Base-by-base conservation (phyloP, 2,113 vertebrate species). In the Thalassoma bifasciatum region DNA sequence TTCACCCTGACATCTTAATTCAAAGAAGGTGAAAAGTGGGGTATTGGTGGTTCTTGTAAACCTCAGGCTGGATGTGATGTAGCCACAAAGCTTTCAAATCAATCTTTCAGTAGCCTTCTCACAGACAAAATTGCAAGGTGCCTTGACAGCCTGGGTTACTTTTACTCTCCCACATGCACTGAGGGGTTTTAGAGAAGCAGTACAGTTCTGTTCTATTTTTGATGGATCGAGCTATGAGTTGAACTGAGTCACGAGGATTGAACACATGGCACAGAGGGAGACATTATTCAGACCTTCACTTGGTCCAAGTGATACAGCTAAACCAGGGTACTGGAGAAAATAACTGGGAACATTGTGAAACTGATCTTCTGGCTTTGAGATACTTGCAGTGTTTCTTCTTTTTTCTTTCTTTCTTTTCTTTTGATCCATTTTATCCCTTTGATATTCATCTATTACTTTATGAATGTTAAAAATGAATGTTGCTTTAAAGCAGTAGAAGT, bases 111-210 rank as follows among this genome's bases (percentile, higher is more conserved):
- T 9, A 8, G 44, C 4, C 56, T 26, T 66, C 44, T 2, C 36
- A 50, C 52, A 63, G 44, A 12, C 37, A 14, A 23, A 58, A 21
- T 36, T 36, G 66, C 47, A 37, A 19, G 34, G n/a, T 12, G 30
- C 26, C 16, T 63, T 64, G 47, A 54, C 51, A 44, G 23, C 44
- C 30, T 34, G 51, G 44, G 42, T 26, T 80, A 76, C 47, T 51
- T 80, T 77, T 70, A 73, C 42, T 70, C 72, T 60, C 76, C 73
- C 38, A 80, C 73, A 60, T 67, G 34, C 36, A 67, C 49, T 26
- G 68, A 82, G n/a, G 34, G 38, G 66, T 73, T 79, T 49, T 14
- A 40, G 74, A 62, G 50, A 23, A 58, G 51, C 40, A 64, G 51
- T 23, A 50, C 17, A 8, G 0, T 19, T 8, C 30, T 30, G 30